Base-by-base conservation (phyloP, 2,797 vertebrate genomes). In the Pogonophryne albipinna region DNA sequence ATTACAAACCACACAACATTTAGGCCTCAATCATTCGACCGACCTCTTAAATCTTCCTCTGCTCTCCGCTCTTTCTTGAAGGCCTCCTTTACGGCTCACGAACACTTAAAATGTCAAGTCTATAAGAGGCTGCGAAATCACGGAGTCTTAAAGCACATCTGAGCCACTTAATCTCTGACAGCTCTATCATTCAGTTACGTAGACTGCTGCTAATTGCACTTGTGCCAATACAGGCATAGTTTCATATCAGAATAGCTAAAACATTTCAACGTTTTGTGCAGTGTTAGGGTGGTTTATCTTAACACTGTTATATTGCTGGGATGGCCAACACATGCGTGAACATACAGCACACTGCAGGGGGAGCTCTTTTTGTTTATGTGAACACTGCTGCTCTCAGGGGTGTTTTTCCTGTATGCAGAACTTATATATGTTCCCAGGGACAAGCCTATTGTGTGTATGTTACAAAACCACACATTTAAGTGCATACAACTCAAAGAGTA, bases 81-180 rank as follows among this genome's bases (percentile, higher is more conserved):
- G 66, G 45, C 57, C 57, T 85, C 73, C 71, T 82, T 90, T 84
- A 85, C 47, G 2, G 44, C 70, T 84, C 70, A 83, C 78, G 84
- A 78, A 82, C 79, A 76, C 69, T 77, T 77, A 51, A 75, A 65
- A 71, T 73, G 78, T 85, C 77, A 78, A 72, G 63, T 84, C 66
- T 64, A 76, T 82, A 74, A 76, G 67, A 74, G 49, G 52, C 61
- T 69, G 67, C 62, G 73, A 83, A 85, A 83, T 87, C 66, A 68
- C 55, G 46, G 59, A n/a, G 66, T 44, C 53, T 71, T 82, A 85
- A 84, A 86, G 79, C 71, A 79, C 66, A 38, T 82, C 71, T 71
- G 82, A 87, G 78, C 55, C 70, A 68, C 55, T 74, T 85, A 65
- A 89, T 76, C 69, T 72, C 65, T 77, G 71, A 89, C 75, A 79